Conservation (phyloP, 2,113 vertebrate species). For the Eira barbara region DNA sequence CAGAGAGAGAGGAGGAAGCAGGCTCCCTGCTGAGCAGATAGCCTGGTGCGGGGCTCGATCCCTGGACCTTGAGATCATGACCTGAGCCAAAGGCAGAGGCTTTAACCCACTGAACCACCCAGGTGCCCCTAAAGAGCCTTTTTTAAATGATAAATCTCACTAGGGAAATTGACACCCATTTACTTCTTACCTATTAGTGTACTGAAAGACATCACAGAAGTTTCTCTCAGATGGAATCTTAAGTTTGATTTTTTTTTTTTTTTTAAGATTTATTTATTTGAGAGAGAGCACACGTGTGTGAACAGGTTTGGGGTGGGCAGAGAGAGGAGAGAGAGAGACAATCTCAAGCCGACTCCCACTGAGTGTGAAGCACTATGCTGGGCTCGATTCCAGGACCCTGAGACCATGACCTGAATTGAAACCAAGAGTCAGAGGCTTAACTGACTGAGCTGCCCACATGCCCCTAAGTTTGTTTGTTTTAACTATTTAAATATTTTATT, state of each 20-base stretch:
- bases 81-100: no score
- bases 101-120: no score
- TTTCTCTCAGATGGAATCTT: neutral
- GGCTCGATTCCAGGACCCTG: no score
- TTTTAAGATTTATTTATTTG: neutral
- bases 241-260: neutral
- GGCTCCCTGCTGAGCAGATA: no score
- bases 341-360: no score
- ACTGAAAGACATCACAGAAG: neutral
- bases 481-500: neutral
- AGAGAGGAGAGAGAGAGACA: neutral
- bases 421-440: neutral
- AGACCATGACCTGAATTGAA: no score
- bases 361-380: no score
- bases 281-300: neutral
- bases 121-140: neutral
- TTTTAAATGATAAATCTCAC: neutral
- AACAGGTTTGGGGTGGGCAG: neutral
- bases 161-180: neutral
- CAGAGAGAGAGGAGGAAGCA: no score
- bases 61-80: no score
- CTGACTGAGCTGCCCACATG: neutral
- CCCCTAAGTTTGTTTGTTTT: neutral
- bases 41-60: fast-evolving
- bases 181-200: fast-evolving